These are phyloP conservation scores for Chrysocyon brachyurus DNA, from an alignment of 2,797 vertebrate species.

Conservation along the genomic window DNA sequence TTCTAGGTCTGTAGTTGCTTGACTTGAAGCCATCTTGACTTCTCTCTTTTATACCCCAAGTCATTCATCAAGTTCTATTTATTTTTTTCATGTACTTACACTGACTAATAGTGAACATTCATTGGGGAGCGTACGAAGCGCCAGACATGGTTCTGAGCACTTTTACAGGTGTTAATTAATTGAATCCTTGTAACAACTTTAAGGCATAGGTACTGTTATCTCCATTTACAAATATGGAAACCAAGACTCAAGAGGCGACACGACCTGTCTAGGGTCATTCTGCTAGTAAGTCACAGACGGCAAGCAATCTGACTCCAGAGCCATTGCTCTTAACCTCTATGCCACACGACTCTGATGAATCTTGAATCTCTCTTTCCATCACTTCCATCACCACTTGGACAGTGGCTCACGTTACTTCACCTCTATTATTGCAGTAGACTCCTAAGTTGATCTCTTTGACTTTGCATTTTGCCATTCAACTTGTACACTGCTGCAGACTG, in stretches of 20 bases:
- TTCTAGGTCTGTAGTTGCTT: neutral
- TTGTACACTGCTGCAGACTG: neutral
- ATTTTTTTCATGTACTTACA: neutral
- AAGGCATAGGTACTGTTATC: neutral
- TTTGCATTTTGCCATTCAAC: neutral
- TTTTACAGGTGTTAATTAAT: neutral
- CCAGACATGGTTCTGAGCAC: neutral
- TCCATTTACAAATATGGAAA: neutral
- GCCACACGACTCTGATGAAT: neutral
- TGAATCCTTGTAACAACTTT: neutral
- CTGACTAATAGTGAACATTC: neutral
- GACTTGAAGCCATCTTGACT: neutral
- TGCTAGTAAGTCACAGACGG: neutral
- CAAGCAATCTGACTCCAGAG: neutral
- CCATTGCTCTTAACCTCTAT: neutral
- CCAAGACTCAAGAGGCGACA: neutral
- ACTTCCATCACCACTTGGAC: neutral
- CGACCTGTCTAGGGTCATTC: neutral
- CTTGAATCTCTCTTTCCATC: neutral
- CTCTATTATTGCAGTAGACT: neutral
- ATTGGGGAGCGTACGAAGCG: neutral
- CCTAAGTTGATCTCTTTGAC: neutral
- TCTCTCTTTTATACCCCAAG: neutral
- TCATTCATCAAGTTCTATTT: neutral
- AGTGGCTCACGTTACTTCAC: neutral